Evolutionary conservation across 2,888 invertebrate genomes (phyloP).

Genomic region (Melangyna quadrimaculata): DNA sequence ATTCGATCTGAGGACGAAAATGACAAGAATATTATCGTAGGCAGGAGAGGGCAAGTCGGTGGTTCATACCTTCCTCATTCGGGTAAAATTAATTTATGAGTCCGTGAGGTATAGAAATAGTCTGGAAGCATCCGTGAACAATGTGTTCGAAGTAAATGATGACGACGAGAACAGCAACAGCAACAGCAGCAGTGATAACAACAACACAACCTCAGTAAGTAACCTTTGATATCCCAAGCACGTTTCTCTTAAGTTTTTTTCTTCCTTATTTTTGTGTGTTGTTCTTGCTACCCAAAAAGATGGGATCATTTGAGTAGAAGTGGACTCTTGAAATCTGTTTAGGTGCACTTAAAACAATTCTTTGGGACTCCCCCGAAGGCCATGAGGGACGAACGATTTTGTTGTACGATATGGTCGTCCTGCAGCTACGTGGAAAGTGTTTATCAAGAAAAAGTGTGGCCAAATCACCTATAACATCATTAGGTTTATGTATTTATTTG

Average conservation of each 20-base stretch:
- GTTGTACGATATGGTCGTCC: not conserved
- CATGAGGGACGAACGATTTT: not conserved
- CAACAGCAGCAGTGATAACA: not conserved
- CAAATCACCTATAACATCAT: not conserved
- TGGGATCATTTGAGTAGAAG: slow-evolving; percentile 1
- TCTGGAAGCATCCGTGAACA: slow-evolving; percentile 8
- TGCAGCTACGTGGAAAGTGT: not conserved
- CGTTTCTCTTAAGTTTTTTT: slow-evolving; percentile 9
- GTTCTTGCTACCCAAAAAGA: not conserved
- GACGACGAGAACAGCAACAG: not conserved
- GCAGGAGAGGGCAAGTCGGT: not conserved
- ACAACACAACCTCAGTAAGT: not conserved
- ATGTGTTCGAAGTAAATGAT: slow-evolving; percentile 18
- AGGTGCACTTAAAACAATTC: slow-evolving; percentile 9
- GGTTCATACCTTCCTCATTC: not conserved
- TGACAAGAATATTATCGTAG: slow-evolving; percentile 24
- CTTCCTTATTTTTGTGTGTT: not conserved
- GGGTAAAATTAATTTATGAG: slow-evolving; percentile 31
- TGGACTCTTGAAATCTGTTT: slow-evolving; percentile 29
- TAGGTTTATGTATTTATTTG: not conserved
- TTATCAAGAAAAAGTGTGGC: slow-evolving; percentile 18
- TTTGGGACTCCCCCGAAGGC: not conserved
- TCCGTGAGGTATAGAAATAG: slow-evolving; percentile 20
- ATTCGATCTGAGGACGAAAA: slow-evolving; percentile 6
- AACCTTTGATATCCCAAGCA: slow-evolving; percentile 22